Evolutionary conservation across 1,140 invertebrate species (phyloP), one percentile per base, ranked within the genome.

Genomic region (Copidosoma floridanum): DNA sequence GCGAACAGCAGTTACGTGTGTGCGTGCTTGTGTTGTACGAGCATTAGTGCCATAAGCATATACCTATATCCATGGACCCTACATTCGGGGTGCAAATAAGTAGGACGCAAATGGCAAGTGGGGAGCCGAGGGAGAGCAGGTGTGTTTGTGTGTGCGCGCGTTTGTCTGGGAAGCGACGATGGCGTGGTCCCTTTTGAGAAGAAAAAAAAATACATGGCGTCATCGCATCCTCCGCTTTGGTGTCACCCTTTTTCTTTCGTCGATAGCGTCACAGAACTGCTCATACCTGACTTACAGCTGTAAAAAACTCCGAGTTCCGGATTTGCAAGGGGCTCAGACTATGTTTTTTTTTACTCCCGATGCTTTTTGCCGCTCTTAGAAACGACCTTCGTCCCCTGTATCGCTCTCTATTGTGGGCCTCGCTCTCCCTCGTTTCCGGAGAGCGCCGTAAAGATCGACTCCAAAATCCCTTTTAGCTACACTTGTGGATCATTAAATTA

Each of bases 281-380:
- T 61, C 35, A 52, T 55, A 52, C 50, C 53, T 60, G 20, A 54
- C 62, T 59, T 60, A 50, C 27, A 52, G 56, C 43, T 61, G 65
- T 73, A 67, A 65, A 74, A 74, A 73, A 37, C 47, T 56, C 65
- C 64, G 54, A 76, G 75, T 75, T 75, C 72, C 71, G 72, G 69
- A 70, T 50, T 60, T 66, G 64, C 61, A 24, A 27, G 18, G 20
- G 11, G 5, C 7, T 4, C 37, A 37, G 2, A 2, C 26, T 53
- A 53, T 54, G 41, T 20, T n/a, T n/a, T 41, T 43, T 54, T 54
- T 40, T 12, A 38, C 51, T 54, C 43, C 51, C 43, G 38, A n/a
- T n/a, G n/a, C 23, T 54, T 54, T 54, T 41, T 4, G 24, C 16
- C 14, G 2, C 43, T 16, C 43, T 43, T 43, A 24, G n/a, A n/a